These are phyloP conservation scores for Papilio dardanus DNA, from an alignment of 1,140 invertebrate species.

Conservation along the genomic window DNA sequence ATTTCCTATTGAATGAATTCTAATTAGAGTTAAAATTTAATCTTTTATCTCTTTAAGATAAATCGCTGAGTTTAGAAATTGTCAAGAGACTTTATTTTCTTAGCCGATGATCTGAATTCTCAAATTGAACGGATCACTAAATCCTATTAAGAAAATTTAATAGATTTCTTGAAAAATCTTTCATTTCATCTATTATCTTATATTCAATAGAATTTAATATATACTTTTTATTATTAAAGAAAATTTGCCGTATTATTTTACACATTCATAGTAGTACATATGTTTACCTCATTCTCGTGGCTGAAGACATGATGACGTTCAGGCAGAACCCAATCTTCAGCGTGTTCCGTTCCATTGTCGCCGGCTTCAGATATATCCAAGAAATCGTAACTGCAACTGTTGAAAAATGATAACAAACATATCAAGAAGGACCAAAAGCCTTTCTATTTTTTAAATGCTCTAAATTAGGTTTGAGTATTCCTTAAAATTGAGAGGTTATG, in stretches of 20 bases:
- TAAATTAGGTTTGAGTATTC: neutral
- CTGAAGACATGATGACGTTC: conserved; percentile 61
- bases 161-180: neutral
- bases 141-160: neutral
- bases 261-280: too few species aligned
- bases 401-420: conserved; percentile 15
- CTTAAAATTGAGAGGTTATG: neutral
- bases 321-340: conserved; percentile 61
- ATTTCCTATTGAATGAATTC: too few species aligned
- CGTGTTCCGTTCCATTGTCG: conserved; percentile 64
- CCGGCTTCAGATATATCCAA: conserved; percentile 84
- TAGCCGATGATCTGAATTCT: neutral
- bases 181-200: neutral
- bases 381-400: conserved; percentile 89
- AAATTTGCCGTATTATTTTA: too few species aligned
- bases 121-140: neutral
- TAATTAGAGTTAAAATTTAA: neutral
- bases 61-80: neutral
- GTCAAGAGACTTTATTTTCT: neutral
- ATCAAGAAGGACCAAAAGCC: too few species aligned
- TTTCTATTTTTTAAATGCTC: too few species aligned
- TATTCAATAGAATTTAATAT: too few species aligned
- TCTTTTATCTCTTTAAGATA: neutral
- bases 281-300: conserved; percentile 64
- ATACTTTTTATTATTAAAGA: neutral